Base-by-base conservation (phyloP, 2,113 vertebrate genomes). In the Seriola rivoliana region DNA sequence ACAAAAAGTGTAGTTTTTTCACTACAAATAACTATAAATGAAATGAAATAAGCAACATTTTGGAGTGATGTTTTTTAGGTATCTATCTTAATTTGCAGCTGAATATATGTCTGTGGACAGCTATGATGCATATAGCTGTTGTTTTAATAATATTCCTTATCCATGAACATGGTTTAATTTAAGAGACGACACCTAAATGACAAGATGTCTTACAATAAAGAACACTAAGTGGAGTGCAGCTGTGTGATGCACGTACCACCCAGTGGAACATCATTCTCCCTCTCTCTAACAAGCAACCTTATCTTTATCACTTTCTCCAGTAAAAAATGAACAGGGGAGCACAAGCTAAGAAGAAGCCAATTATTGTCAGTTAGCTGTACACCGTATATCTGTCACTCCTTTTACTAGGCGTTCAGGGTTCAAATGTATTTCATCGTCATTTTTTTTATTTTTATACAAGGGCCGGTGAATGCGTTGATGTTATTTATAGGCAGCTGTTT, bases 401-500 rank as follows among this genome's bases (percentile, higher is more conserved):
- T 89, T 93, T 92, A 93, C 77, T 62, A 91, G 93, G 65, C 84
- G 75, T 82, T 85, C 86, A 86, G 78, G 85, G 83, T 91, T 93
- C 83, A 93, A 91, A 90, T 91, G 82, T 72, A 91, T 88, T 89
- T 83, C 79, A 89, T 90, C 80, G 81, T 82, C 81, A 82, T 85
- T 85, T 42, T 42, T 42, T 42, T 42, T 94, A 85, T 94, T 93
- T 94, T 93, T 93, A 92, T 93, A 91, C 87, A 85, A 79, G 89
- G 84, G 78, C 60, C 69, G n/a, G 69, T 82, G 80, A 93, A 92
- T 81, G 81, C 11, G 34, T 50, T 68, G 80, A 62, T 78, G 83
- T 94, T 94, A 92, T 95, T 94, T 95, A 94, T 93, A 89, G 88
- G 88, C 77, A 32, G 84, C 82, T 82, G 70, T 88, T 87, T 86